Evolutionary conservation across 35 echinoderm and acorn worm genomes (phyloP).

Genomic region (Lytechinus pictus): DNA sequence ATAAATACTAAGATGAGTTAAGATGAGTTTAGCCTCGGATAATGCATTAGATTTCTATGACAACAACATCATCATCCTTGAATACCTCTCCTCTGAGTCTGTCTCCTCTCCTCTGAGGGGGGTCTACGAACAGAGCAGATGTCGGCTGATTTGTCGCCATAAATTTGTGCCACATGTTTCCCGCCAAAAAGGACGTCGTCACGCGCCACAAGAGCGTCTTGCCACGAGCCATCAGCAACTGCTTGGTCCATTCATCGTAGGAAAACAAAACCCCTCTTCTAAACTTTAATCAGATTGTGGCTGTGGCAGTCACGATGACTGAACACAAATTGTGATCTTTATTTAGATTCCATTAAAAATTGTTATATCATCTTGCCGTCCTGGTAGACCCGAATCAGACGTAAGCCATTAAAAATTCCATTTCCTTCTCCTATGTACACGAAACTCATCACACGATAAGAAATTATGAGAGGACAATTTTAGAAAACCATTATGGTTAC

Average conservation of each 20-base stretch:
- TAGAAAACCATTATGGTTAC: neutral
- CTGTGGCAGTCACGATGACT: neutral
- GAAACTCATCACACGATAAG: neutral
- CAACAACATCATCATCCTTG: neutral
- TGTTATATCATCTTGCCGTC: neutral
- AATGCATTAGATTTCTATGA: neutral
- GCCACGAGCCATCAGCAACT: neutral
- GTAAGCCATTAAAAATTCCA: neutral
- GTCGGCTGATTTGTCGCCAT: neutral
- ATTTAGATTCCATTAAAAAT: constrained; percentile 14
- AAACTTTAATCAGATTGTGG: neutral
- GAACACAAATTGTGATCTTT: constrained; percentile 3
- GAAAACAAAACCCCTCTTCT: neutral
- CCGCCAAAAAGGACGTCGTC: neutral
- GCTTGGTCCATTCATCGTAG: neutral
- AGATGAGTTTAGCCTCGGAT: neutral
- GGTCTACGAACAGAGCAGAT: neutral
- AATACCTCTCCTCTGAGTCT: constrained; percentile 4
- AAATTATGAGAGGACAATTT: neutral
- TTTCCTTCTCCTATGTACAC: neutral
- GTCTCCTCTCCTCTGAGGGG: neutral
- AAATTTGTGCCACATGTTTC: neutral
- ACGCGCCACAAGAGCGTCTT: neutral
- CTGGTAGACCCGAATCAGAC: neutral
- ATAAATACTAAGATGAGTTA: neutral